Base-by-base conservation (phyloP, 2,888 invertebrate genomes). In the Leistus spinibarbis region DNA sequence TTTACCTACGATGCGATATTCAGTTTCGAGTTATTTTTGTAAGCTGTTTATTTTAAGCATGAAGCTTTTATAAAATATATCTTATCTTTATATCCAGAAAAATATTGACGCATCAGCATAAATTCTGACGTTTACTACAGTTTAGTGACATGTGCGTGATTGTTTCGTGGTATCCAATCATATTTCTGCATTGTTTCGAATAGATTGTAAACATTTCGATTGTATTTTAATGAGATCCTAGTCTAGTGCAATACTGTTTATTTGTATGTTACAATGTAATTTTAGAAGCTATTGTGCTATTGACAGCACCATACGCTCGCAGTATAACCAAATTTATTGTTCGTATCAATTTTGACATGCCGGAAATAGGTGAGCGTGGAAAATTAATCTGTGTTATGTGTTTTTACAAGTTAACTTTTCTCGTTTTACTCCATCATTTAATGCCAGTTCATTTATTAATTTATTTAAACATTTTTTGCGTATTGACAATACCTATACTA, bases 191-290 rank as follows among this genome's bases (percentile, higher is more conserved):
- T 60, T 60, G 69, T 69, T 54, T 69, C 27, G 22, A 22, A 67
- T 13, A 54, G 54, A 54, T 20, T 69, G 69, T 40, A 69, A 69
- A 69, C 62, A 69, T 68, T 68, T 40, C 54, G 56, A 68, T 62
- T 69, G 27, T 40, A 24, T 62, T 62, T 54, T 69, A 69, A 69
- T 69, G 69, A 69, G 69, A 40, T 62, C 62, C 60, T 22, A 62
- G 53, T 64, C 19, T 22, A 62, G 53, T 64, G 13, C 27, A 20
- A 40, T 19, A 69, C 40, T 67, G 67, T 54, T 68, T 68, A 54
- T 60, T 69, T 69, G 60, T 60, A 60, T 60, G 17, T 62, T 24
- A 62, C 69, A 69, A 24, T 69, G 69, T 69, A 69, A 69, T 69
- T 69, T 69, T 69, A 40, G 62, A 62, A 60, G 27, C 69, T 60